A percentile compares a stretch with the other conserved stretches of the same genome.
Evolutionary conservation across 2,888 invertebrate species (phyloP).

Genomic region (Neelides folsomi): DNA sequence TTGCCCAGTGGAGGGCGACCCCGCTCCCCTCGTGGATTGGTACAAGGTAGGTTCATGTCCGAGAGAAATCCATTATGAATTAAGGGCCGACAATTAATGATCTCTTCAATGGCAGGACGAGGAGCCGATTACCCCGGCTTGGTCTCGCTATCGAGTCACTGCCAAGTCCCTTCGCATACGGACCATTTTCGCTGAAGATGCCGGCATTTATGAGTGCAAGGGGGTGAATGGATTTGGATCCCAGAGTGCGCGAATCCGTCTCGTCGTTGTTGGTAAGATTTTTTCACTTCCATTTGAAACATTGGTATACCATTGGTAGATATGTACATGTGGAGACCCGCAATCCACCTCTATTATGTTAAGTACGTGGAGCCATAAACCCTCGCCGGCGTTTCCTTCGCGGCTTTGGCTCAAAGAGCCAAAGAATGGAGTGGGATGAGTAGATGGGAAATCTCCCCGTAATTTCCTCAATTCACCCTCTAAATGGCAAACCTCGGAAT

Average conservation of each 20-base stretch:
- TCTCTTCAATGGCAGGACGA: conserved; percentile 24
- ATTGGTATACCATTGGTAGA: background rate
- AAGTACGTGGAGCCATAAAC: no score
- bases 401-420: no score
- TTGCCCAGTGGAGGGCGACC: conserved; percentile 29
- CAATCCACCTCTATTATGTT: no score
- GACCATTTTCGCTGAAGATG: conserved; percentile 19
- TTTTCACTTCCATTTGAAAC: conserved; percentile 1
- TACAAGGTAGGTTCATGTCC: conserved; percentile 21
- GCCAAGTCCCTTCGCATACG: conserved; percentile 25
- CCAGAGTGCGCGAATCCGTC: conserved; percentile 26
- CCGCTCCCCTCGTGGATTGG: conserved; percentile 24
- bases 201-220: conserved; percentile 32
- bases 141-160: conserved; percentile 28
- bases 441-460: no score
- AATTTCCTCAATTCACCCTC: no score
- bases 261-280: conserved; percentile 27
- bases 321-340: background rate
- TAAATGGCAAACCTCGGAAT: no score
- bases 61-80: background rate
- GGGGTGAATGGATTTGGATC: conserved; percentile 31
- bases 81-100: background rate
- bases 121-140: conserved; percentile 27
- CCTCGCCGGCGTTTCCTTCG: no score
- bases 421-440: no score